Evolutionary conservation across 30 jellyfish, hydroid and myxozoan genomes (phyloP).

Genomic region (Rhopilema esculentum): DNA sequence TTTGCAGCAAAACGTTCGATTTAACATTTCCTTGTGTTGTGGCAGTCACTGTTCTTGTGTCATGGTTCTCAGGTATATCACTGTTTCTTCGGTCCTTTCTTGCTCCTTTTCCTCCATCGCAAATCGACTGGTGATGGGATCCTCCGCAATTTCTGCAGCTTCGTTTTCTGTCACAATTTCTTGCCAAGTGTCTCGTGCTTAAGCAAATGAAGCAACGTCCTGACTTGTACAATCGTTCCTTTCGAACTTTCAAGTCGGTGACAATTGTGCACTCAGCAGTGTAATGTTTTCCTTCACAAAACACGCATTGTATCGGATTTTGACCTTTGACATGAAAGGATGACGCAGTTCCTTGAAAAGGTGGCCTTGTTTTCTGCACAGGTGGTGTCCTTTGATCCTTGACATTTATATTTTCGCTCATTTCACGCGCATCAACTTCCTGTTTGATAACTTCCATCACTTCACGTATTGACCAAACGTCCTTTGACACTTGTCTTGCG

Average conservation of each 20-base stretch:
- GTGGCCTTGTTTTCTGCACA: neutral
- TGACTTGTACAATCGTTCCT: neutral
- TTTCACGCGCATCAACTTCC: slow-evolving; percentile 1
- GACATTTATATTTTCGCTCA: neutral
- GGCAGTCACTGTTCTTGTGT: neutral
- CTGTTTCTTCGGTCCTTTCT: neutral
- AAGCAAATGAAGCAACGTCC: neutral
- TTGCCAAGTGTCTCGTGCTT: slow-evolving; percentile 1
- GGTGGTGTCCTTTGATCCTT: neutral
- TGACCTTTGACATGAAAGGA: slow-evolving; percentile 13
- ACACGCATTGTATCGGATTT: slow-evolving; percentile 1
- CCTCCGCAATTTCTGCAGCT: slow-evolving; percentile 2
- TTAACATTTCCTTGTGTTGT: neutral
- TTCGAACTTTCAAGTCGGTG: neutral
- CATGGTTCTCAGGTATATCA: neutral
- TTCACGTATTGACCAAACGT: neutral
- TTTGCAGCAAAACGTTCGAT: slow-evolving; percentile 9
- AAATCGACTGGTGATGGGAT: slow-evolving; percentile 3
- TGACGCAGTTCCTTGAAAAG: slow-evolving; percentile 8
- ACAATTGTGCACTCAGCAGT: neutral
- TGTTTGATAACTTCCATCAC: neutral
- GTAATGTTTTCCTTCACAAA: neutral
- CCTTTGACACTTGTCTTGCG: neutral
- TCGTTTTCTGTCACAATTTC: slow-evolving; percentile 9
- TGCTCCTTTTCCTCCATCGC: neutral